These are phyloP conservation scores for Sycobia sp. DNA, from an alignment of 1,140 invertebrate genomes.

Conservation along the genomic window DNA sequence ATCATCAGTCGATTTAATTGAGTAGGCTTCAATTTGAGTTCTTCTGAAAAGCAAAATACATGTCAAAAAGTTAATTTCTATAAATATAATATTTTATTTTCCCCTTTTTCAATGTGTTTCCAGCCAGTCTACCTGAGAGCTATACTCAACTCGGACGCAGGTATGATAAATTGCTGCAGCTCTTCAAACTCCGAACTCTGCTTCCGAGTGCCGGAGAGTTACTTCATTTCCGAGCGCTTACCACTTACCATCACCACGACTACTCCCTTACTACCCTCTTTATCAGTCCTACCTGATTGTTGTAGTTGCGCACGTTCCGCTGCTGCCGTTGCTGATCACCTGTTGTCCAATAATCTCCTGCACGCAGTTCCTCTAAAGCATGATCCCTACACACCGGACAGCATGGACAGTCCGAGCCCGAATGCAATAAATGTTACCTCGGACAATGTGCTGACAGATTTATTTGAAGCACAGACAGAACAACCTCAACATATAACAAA, in stretches of 20 bases:
- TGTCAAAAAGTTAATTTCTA: no score
- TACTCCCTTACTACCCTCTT: neutral
- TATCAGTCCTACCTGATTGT: slow-evolving; percentile 56
- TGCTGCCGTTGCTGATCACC: slow-evolving; percentile 35
- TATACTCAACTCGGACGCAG: slow-evolving; percentile 73
- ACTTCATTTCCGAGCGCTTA: slow-evolving; percentile 35
- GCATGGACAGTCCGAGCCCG: slow-evolving; percentile 75
- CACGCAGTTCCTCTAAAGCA: slow-evolving; percentile 63
- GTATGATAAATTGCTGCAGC: slow-evolving; percentile 74
- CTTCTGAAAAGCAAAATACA: no score
- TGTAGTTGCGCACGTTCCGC: slow-evolving; percentile 48
- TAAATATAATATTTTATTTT: no score
- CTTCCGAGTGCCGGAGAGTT: slow-evolving; percentile 63
- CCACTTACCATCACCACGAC: neutral
- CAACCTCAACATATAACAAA: neutral
- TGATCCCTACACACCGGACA: slow-evolving; percentile 79
- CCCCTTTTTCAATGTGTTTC: no score
- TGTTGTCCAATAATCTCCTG: slow-evolving; percentile 58
- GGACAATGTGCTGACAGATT: slow-evolving; percentile 42
- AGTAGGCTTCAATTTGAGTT: no score
- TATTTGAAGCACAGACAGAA: neutral
- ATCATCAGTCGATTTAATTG: no score
- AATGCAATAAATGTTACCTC: slow-evolving; percentile 58
- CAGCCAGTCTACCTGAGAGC: slow-evolving; percentile 83
- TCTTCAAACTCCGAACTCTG: slow-evolving; percentile 55